Base-by-base conservation (phyloP, 1,140 invertebrate species). In the Elymnias hypermnestra region DNA sequence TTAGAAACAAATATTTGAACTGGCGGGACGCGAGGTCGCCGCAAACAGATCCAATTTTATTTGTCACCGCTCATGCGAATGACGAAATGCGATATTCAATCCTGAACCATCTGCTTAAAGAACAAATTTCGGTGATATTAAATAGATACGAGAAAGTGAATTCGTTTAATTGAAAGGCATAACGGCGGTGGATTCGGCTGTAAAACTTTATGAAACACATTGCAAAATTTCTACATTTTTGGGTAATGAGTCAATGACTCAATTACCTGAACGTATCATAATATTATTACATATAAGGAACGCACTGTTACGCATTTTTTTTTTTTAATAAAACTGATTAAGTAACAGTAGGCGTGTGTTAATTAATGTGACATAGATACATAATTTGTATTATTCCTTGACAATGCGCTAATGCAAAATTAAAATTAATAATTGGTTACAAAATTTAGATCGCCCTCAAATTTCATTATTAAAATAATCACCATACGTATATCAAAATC, bases 1-100 rank as follows among this genome's bases (percentile, higher is more conserved):
- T n/a, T 28, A 25, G 43, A 29, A 13, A 23, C 46, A 58, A 65
- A 65, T 59, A 63, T 59, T 65, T 62, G 41, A 37, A 45, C 44
- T 51, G 50, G 50, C 49, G 47, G 39, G 42, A 42, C 49, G 33
- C 14, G 56, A 60, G 55, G 54, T 41, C 42, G 40, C 37, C 25
- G 31, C 44, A 53, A 42, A 49, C 22, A 42, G 10, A 45, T 19
- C 22, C 26, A 50, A 39, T 37, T 40, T 48, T 58, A 38, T 58
- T 55, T 55, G 48, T 55, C 45, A 43, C 29, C 29, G 40, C 22
- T 19, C 29, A 35, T 46, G 33, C 13, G 12, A 14, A 13, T n/a
- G 3, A 8, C 21, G 14, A 40, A 17, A 33, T 29, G 9, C 5
- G 7, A 38, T 29, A 18, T 23, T 28, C 37, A 33, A 39, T 46